Evolutionary conservation across 2,113 vertebrate genomes (phyloP).

Genomic region (Mesitornis unicolor): DNA sequence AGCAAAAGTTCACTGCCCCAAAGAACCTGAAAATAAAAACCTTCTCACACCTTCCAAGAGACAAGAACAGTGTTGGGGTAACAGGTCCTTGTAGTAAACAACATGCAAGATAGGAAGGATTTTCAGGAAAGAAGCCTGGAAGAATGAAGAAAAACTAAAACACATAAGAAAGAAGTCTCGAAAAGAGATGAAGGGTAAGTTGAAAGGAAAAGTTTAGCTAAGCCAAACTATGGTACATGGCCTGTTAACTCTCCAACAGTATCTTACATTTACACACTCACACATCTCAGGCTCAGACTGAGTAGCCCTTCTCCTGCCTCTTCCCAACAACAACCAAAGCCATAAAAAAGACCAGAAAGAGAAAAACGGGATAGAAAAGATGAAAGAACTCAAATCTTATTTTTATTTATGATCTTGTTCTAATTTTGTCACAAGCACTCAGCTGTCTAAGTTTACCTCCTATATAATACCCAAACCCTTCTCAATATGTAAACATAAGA

Average conservation of each 20-base stretch:
- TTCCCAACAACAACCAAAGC: background rate
- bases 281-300: background rate
- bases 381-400: background rate
- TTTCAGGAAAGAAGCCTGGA: background rate
- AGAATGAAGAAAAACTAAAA: background rate
- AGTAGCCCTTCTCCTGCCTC: background rate
- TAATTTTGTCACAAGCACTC: background rate
- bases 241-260: background rate
- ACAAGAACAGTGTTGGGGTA: background rate
- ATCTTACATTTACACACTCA: background rate
- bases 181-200: background rate
- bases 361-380: background rate
- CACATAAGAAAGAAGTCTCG: background rate
- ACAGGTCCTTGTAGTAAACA: background rate
- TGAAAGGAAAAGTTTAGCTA: background rate
- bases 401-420: background rate
- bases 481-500: background rate
- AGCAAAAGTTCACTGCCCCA: background rate
- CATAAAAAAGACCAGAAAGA: background rate
- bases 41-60: background rate
- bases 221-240: background rate
- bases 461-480: background rate
- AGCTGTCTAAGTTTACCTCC: background rate
- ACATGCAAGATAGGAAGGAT: background rate
- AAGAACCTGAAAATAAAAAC: background rate